Base-by-base conservation (phyloP, 2,113 vertebrate species). In the Pedionomus torquatus region DNA sequence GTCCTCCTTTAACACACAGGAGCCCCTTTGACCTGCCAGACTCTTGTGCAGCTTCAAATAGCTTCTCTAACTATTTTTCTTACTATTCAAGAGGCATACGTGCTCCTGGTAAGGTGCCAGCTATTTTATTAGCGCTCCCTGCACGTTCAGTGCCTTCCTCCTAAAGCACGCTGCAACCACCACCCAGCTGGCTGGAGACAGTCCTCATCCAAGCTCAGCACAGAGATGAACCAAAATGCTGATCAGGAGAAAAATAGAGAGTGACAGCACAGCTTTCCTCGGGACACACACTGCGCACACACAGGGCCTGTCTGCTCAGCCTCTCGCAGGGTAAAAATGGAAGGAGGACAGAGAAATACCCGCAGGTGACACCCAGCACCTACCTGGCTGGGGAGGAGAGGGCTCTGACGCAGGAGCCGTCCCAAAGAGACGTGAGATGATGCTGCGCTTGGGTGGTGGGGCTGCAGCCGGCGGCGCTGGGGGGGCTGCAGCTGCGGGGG, bases 381-480 rank as follows among this genome's bases (percentile, higher is more conserved):
- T 58, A 99, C 99, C 99, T 96, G 98, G 71, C 48, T 97, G 97
- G 4, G 95, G 68, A 26, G 98, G 87, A 49, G 95, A 4, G 1
- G 66, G 74, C 7, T 99, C 99, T 0, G 98, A 21, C 0, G 97
- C 90, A 0, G 98, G 70, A 2, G 98, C 90, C 0, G 97, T 96
- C 51, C 99, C 99, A 4, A 99, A 99, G 44, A 99, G 98, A 41
- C 99, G 98, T 0, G 99, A 99, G 5, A 99, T 99, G 89, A 99
- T 98, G 96, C 99, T 94, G 7, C 99, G 99, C 82, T 98, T 99
- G 44, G 98, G 98, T 0, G 96, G 88, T 5, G 97, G 17, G 75
- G 43, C 87, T 7, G 86, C 21, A 3, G 90, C 64, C 0, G 58
- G 44, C 1, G 93, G 51, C 3, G 93, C 52, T 2, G 97, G 95